A percentile compares a stretch with the other conserved stretches of the same genome.
phyloP scores from a whole-genome alignment of 2,797 vertebrate species.

The Ataeniobius toweri region DNA sequence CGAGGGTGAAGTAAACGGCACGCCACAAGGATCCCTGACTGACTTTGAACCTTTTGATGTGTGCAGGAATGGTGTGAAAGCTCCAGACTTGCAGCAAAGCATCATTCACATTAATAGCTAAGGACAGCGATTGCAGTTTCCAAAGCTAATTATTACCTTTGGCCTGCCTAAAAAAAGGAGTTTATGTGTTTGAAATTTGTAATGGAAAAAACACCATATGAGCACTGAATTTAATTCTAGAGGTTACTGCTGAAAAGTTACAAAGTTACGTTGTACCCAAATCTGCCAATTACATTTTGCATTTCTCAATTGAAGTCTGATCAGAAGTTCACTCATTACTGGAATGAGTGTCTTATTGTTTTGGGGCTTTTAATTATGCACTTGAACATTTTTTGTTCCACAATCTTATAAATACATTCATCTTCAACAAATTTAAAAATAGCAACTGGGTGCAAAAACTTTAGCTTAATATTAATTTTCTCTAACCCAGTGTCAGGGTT shows the following conservation, averaged over 20 bases:
- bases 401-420: no score
- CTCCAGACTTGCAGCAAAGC: not conserved
- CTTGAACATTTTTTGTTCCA: no score
- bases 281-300: not conserved
- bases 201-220: not conserved
- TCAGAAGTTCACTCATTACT: no score
- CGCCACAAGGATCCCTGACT: not conserved
- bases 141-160: constrained; percentile 15
- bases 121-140: not conserved
- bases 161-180: not conserved
- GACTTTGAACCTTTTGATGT: constrained; percentile 37
- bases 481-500: no score
- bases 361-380: no score
- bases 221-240: constrained; percentile 2
- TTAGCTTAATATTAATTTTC: no score
- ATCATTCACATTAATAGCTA: constrained; percentile 3
- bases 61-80: constrained; percentile 24
- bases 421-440: no score
- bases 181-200: not conserved
- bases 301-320: no score
- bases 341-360: no score
- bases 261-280: not conserved
- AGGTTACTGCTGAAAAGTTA: not conserved
- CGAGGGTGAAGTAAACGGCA: constrained; percentile 29
- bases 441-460: no score